Conservation (phyloP, 2,888 invertebrate species). For the Lamellibrachia columna region DNA sequence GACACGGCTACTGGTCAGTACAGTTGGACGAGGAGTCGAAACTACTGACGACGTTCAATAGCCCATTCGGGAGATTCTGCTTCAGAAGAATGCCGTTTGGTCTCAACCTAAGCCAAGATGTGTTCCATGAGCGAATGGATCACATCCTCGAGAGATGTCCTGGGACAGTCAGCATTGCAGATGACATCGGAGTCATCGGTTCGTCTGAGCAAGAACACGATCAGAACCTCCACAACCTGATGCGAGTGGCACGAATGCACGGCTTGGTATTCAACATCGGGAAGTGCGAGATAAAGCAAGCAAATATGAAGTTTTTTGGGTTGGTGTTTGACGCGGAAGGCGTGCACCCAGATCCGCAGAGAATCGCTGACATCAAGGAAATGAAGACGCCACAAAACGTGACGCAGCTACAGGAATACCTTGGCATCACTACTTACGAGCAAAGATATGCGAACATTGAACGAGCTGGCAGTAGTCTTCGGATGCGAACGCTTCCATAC, state of each 20-base stretch:
- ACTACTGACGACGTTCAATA: neutral
- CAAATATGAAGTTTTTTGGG: neutral
- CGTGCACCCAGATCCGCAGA: too few relatives aligned
- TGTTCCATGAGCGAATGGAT: neutral
- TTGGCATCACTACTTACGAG: neutral
- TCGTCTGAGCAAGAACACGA: neutral
- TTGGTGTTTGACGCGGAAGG: neutral
- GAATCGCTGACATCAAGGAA: too few relatives aligned
- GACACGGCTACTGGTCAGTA: neutral
- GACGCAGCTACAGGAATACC: neutral
- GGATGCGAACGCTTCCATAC: neutral
- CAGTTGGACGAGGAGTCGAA: neutral
- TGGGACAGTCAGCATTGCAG: neutral
- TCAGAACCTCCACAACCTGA: neutral
- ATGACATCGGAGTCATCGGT: neutral
- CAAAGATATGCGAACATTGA: neutral
- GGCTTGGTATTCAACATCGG: conserved; percentile 7
- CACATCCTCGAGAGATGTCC: neutral
- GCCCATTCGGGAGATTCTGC: neutral
- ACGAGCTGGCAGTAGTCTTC: neutral
- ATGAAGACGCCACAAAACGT: neutral
- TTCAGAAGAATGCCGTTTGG: neutral
- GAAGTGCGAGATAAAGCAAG: neutral
- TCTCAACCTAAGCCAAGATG: neutral
- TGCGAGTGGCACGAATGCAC: too few relatives aligned